Percentiles rank a stretch among this genome's conserved stretches.
Conservation (phyloP, 2,113 vertebrate genomes). For the Pelecanus crispus region DNA sequence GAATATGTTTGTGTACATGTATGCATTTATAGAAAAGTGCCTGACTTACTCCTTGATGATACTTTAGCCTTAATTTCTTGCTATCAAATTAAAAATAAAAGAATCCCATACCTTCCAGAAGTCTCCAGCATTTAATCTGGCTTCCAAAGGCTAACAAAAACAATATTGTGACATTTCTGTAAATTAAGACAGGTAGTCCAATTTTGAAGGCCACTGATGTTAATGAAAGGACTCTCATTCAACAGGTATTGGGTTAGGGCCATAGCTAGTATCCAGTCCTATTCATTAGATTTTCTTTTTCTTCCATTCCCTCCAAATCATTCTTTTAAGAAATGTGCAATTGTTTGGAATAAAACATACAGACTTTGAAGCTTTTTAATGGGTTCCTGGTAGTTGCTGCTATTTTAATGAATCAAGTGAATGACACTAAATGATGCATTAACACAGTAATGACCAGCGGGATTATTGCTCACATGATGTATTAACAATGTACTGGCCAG, state of each 20-base stretch:
- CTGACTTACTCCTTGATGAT: background rate
- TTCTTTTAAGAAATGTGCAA: background rate
- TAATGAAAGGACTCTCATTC: background rate
- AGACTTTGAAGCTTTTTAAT: background rate
- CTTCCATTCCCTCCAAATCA: background rate
- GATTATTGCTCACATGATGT: background rate
- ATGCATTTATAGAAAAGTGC: background rate
- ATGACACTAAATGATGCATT: background rate
- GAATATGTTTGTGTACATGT: background rate
- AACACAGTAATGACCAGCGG: background rate
- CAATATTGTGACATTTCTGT: background rate
- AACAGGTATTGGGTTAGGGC: background rate
- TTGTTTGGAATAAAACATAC: background rate
- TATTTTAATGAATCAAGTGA: constrained; percentile 42
- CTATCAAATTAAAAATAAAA: background rate
- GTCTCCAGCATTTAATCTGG: background rate
- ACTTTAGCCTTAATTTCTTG: background rate
- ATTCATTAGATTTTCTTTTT: background rate
- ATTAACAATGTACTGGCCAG: background rate
- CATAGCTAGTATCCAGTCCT: background rate
- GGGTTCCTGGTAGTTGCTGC: constrained; percentile 6
- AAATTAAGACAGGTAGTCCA: background rate
- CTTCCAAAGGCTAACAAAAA: background rate
- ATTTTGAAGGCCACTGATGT: background rate
- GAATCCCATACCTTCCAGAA: background rate